A percentile compares a stretch with the other conserved stretches of the same genome.
phyloP scores from a whole-genome alignment of 2,113 vertebrate genomes.

The Mungos mungo region DNA sequence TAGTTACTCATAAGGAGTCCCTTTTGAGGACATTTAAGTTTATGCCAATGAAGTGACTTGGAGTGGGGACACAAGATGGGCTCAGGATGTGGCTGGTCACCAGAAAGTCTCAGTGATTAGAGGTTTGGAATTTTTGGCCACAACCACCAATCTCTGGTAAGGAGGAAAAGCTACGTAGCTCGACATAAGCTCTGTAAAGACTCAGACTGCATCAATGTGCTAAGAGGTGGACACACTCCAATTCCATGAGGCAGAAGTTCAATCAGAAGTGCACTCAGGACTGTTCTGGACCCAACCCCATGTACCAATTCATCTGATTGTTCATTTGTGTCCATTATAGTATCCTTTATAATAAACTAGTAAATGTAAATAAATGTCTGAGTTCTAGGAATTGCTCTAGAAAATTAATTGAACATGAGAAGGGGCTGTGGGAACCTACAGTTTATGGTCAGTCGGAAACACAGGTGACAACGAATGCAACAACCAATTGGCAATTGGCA shows the following conservation, averaged over 20 bases:
- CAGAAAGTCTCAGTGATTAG: neutral
- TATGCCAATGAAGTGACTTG: neutral
- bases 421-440: neutral
- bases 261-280: neutral
- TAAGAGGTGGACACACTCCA: neutral
- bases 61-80: too few relatives aligned
- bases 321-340: neutral
- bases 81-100: neutral
- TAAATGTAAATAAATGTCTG: neutral
- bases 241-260: neutral
- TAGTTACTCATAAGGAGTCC: neutral
- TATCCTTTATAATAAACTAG: neutral
- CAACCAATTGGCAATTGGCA: neutral
- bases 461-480: neutral
- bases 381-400: neutral
- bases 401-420: neutral
- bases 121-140: neutral
- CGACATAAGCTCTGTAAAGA: neutral
- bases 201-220: neutral
- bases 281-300: neutral
- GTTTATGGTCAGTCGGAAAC: neutral
- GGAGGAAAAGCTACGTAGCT: neutral
- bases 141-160: neutral
- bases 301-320: neutral
- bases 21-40: neutral